Conservation (phyloP, 2,113 vertebrate genomes). For the Ammodytes marinus region DNA sequence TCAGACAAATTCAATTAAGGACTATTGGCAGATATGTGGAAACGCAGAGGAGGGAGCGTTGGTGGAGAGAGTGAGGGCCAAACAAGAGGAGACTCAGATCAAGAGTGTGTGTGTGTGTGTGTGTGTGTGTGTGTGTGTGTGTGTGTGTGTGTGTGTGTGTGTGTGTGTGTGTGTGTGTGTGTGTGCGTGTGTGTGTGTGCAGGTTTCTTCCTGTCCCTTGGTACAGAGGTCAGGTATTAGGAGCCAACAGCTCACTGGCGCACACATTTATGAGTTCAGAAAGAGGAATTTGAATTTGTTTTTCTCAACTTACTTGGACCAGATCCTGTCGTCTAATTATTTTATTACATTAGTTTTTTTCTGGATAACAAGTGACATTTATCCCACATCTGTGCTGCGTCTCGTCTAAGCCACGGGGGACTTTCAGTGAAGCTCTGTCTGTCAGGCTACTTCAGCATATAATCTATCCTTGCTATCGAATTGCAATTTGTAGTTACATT, state of each 20-base stretch:
- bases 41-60: conserved; percentile 3
- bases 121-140: too few relatives aligned
- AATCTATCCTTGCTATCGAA: not conserved
- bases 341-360: conserved; percentile 3
- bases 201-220: conserved; percentile 53
- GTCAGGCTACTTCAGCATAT: not conserved
- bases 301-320: conserved; percentile 9
- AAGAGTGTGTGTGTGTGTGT: not conserved
- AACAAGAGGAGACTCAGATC: conserved; percentile 21
- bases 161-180: not conserved
- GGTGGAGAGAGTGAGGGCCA: not conserved
- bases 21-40: conserved; percentile 36
- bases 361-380: not conserved
- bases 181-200: conserved; percentile 20
- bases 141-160: too few relatives aligned
- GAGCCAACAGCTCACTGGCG: conserved; percentile 48
- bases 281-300: conserved; percentile 57
- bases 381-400: not conserved
- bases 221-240: conserved; percentile 46
- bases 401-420: not conserved
- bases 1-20: conserved; percentile 56
- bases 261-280: conserved; percentile 36
- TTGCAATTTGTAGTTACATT: conserved; percentile 1
- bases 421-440: not conserved
- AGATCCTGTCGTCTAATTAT: conserved; percentile 25